A percentile compares a stretch with the other conserved stretches of the same genome.
Evolutionary conservation across 1,140 invertebrate genomes (phyloP).

Genomic region (Philotrypesis tridentata): DNA sequence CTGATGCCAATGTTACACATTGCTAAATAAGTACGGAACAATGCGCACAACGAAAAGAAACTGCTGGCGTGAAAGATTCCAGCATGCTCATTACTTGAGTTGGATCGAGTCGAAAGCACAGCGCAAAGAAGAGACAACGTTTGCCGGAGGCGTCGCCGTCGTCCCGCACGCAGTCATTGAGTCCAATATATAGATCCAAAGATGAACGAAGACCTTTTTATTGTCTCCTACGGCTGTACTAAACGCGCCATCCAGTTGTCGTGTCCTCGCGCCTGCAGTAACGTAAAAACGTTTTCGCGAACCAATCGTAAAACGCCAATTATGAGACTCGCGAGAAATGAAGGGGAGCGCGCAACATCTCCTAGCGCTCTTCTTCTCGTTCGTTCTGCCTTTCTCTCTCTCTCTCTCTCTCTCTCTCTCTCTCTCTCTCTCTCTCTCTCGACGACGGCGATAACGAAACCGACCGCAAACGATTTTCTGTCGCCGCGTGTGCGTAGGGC

Average conservation of each 20-base stretch:
- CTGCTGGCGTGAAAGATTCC: not conserved
- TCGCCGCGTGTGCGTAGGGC: not conserved
- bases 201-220: conserved; percentile 26
- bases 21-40: not conserved
- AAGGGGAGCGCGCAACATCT: not conserved
- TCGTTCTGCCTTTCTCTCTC: conserved; percentile 1
- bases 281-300: conserved; percentile 15
- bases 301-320: conserved; percentile 35
- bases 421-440: not conserved
- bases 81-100: not conserved
- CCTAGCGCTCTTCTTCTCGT: not conserved
- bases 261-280: conserved; percentile 15
- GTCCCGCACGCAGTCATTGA: not conserved
- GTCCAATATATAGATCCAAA: not conserved
- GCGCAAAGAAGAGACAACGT: not conserved
- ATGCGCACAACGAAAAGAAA: not conserved
- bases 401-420: not conserved
- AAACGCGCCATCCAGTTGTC: conserved; percentile 29
- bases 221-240: not conserved
- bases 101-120: not conserved
- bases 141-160: not conserved
- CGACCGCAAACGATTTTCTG: conserved; percentile 6
- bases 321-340: conserved; percentile 22
- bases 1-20: no score
- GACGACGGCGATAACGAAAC: not conserved